Conservation (phyloP, 2,888 invertebrate genomes). For the Himalopsyche anomala region DNA sequence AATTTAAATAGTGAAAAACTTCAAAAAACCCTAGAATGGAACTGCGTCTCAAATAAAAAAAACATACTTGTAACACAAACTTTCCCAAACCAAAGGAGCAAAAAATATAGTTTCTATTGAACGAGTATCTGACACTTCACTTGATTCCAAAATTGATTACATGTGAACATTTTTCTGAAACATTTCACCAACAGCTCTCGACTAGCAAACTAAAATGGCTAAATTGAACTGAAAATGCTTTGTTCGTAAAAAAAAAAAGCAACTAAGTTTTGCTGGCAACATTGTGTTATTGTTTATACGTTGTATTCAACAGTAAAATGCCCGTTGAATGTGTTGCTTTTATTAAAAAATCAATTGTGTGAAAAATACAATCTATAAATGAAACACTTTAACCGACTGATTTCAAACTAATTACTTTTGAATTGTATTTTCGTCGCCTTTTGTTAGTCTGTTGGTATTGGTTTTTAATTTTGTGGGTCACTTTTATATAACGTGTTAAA, state of each 20-base stretch:
- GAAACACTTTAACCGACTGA: neutral
- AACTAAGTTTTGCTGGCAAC: neutral
- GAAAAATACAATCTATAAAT: neutral
- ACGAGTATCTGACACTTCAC: too few species aligned
- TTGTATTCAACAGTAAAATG: neutral
- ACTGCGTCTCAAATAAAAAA: too few species aligned
- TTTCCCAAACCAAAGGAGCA: too few species aligned
- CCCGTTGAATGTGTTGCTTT: neutral
- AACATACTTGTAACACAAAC: too few species aligned
- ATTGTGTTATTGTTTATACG: neutral
- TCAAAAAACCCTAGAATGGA: too few species aligned
- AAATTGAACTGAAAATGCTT: neutral
- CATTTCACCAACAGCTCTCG: neutral
- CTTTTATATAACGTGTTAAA: too few species aligned
- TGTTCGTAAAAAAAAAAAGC: neutral
- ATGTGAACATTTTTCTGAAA: too few species aligned
- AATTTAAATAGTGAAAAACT: too few species aligned
- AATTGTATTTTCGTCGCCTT: neutral
- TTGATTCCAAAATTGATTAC: too few species aligned
- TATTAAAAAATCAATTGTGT: neutral
- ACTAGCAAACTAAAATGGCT: neutral
- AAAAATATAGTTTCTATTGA: too few species aligned
- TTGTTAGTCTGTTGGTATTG: too few species aligned
- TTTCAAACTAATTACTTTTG: neutral
- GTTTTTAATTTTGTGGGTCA: too few species aligned